phyloP scores from a whole-genome alignment of 2,797 vertebrate species.

The Sebastolobus altivelis region DNA sequence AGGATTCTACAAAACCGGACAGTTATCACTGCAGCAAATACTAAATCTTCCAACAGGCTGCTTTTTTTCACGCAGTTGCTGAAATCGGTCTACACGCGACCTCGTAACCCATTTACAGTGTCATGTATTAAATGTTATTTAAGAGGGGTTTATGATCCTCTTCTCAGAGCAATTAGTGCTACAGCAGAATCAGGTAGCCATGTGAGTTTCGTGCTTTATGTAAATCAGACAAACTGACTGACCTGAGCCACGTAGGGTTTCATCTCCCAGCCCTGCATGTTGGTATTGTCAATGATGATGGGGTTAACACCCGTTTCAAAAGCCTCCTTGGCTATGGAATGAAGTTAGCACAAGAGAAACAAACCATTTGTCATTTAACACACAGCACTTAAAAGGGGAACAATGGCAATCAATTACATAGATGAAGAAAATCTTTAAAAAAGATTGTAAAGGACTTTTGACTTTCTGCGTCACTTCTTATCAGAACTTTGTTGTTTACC shows the following conservation, averaged over 20 bases:
- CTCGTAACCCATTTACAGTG: neutral
- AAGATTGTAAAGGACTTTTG: neutral
- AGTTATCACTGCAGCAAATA: neutral
- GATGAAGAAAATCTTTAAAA: neutral
- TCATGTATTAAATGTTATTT: neutral
- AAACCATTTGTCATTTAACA: neutral
- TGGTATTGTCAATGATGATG: slow-evolving; percentile 98
- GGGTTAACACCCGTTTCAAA: slow-evolving; percentile 90
- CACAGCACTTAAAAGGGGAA: slow-evolving; percentile 6
- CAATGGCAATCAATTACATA: slow-evolving; percentile 16
- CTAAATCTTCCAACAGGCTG: neutral
- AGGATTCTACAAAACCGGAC: neutral
- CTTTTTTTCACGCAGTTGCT: neutral
- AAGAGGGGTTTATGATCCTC: neutral
- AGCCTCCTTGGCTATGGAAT: slow-evolving; percentile 90
- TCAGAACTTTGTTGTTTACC: slow-evolving; percentile 81
- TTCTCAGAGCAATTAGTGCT: neutral
- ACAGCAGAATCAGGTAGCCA: neutral
- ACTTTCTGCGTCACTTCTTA: neutral
- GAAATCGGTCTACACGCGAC: neutral
- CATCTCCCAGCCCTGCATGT: slow-evolving; percentile 98
- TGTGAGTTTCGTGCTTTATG: neutral
- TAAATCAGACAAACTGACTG: slow-evolving; percentile 71
- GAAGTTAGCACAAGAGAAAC: slow-evolving; percentile 26
- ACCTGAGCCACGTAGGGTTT: slow-evolving; percentile 96